A percentile compares a stretch with the other conserved stretches of the same genome.
Evolutionary conservation across 2,888 invertebrate genomes (phyloP).

Genomic region (Pseudococcus viburni): DNA sequence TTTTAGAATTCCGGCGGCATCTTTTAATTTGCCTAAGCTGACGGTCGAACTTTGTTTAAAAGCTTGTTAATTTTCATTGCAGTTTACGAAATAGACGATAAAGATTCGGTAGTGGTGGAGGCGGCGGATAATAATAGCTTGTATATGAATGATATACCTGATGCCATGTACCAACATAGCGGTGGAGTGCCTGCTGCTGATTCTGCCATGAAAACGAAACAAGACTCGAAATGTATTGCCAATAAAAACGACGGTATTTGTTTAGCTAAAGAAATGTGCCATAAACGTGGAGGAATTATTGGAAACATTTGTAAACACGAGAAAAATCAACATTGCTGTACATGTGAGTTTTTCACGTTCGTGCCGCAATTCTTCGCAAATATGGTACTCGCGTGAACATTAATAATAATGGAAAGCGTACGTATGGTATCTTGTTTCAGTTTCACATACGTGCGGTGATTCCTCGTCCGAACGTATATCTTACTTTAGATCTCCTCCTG

Average conservation of each 20-base stretch:
- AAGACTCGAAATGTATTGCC: constrained; percentile 50
- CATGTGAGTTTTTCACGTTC: constrained; percentile 68
- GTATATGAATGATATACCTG: constrained; percentile 47
- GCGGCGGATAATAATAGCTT: constrained; percentile 52
- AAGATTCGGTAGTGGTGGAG: constrained; percentile 56
- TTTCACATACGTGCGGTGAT: constrained; percentile 70
- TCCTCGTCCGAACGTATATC: constrained; percentile 70
- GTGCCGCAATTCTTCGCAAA: background rate
- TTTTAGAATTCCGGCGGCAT: constrained; percentile 2
- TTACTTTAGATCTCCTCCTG: constrained; percentile 70
- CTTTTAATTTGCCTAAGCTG: background rate
- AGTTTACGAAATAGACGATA: constrained; percentile 61
- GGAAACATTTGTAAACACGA: constrained; percentile 68
- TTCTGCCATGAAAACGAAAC: constrained; percentile 30
- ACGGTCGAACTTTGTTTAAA: background rate
- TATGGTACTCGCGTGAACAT: background rate
- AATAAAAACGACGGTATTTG: constrained; percentile 69
- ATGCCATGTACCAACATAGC: constrained; percentile 25
- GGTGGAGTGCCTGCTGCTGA: background rate
- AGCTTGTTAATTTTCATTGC: constrained; percentile 31
- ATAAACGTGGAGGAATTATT: constrained; percentile 68
- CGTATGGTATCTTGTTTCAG: constrained; percentile 68
- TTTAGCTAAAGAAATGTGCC: constrained; percentile 69
- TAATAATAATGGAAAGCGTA: constrained; percentile 10
- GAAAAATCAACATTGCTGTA: constrained; percentile 68